Percentiles rank a stretch among this genome's conserved stretches.
These are phyloP conservation scores for Centruroides sculpturatus DNA, from an alignment of 1,140 invertebrate species.

Conservation along the genomic window DNA sequence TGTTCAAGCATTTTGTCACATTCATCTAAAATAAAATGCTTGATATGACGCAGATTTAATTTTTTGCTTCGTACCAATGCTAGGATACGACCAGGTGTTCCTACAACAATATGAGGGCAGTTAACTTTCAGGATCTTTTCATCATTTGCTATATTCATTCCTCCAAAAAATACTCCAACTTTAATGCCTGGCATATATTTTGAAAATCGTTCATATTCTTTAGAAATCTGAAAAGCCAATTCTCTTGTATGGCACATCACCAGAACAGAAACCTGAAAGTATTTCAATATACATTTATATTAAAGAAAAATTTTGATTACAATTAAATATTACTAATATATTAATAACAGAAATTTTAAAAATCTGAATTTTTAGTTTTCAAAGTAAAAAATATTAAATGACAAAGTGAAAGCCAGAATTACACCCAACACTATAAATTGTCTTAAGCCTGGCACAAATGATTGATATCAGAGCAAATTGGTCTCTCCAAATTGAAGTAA, in stretches of 20 bases:
- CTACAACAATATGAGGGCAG: slow-evolving; percentile 45
- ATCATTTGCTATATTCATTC: slow-evolving; percentile 41
- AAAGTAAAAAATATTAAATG: too few species aligned
- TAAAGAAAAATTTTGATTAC: too few species aligned
- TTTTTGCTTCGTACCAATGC: slow-evolving; percentile 34
- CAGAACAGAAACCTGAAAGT: slow-evolving; percentile 38
- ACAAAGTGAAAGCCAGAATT: too few species aligned
- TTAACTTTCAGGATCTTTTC: slow-evolving; percentile 41
- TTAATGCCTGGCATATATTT: slow-evolving; percentile 39
- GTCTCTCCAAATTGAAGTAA: too few species aligned
- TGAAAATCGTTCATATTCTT: slow-evolving; percentile 45
- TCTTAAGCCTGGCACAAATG: too few species aligned
- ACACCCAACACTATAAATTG: too few species aligned
- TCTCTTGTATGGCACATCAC: slow-evolving; percentile 46
- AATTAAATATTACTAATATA: too few species aligned
- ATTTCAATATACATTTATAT: neutral
- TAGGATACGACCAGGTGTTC: slow-evolving; percentile 42
- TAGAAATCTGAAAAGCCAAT: slow-evolving; percentile 44
- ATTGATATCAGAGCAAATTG: too few species aligned
- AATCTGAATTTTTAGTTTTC: too few species aligned
- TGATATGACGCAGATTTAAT: slow-evolving; percentile 36
- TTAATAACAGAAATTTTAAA: too few species aligned
- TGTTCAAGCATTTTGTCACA: slow-evolving; percentile 46
- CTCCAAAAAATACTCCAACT: slow-evolving; percentile 42
- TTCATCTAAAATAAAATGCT: slow-evolving; percentile 46